Conservation (phyloP, 2,113 vertebrate genomes). For the Cavia porcellus region DNA sequence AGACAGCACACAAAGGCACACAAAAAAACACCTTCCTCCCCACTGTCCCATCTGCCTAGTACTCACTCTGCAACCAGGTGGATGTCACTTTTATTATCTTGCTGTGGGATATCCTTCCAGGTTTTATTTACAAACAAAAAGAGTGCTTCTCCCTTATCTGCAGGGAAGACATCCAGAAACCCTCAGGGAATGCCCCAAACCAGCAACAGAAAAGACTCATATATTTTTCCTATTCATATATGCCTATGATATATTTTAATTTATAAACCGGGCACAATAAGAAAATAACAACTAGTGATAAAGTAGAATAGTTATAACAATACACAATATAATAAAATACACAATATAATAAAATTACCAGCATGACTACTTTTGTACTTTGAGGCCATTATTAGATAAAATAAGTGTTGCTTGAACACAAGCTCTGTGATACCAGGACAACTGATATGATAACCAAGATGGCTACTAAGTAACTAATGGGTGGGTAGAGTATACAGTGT, state of each 20-base stretch:
- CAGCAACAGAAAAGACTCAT: neutral
- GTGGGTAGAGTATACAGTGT: neutral
- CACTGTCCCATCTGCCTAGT: neutral
- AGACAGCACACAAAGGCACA: neutral
- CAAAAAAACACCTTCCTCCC: neutral
- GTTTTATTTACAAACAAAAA: neutral
- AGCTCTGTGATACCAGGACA: neutral
- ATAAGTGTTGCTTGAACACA: neutral
- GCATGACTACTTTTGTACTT: neutral
- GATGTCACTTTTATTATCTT: neutral
- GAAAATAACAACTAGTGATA: neutral
- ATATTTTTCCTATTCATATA: neutral
- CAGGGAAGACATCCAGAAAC: neutral
- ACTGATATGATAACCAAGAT: neutral
- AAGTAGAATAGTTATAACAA: neutral
- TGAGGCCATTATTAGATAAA: neutral
- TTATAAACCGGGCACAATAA: neutral
- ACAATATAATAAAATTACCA: neutral
- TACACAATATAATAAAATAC: too few relatives aligned
- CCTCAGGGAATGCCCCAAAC: neutral
- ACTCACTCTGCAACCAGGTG: neutral
- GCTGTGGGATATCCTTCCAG: neutral
- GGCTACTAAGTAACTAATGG: neutral
- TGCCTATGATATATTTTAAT: neutral
- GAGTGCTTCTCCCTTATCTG: neutral